A percentile compares a stretch with the other conserved stretches of the same genome.
These are phyloP conservation scores for Rallus crepitans DNA, from an alignment of 2,797 vertebrate species.

Conservation along the genomic window DNA sequence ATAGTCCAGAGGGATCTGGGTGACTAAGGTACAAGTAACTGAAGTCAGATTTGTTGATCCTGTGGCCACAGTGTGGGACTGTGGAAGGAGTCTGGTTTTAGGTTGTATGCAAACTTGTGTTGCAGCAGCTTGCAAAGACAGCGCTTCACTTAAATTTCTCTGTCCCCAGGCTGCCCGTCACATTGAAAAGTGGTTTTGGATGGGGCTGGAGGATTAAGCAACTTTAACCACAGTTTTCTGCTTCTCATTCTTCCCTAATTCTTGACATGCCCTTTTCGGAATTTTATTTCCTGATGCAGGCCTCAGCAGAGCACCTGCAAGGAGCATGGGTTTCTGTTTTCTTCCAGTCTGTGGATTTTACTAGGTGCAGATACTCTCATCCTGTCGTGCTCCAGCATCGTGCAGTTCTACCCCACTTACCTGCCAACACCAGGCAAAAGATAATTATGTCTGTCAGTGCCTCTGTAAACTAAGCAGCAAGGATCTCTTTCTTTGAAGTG, in stretches of 20 bases:
- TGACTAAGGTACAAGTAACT: background rate
- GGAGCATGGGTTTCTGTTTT: background rate
- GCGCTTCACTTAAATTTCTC: accelerated
- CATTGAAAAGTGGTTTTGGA: background rate
- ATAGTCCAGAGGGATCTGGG: background rate
- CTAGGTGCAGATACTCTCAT: background rate
- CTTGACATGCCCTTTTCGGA: background rate
- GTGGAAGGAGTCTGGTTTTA: background rate
- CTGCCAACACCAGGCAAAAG: background rate
- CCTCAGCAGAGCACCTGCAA: background rate
- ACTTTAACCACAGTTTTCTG: background rate
- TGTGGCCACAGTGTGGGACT: background rate
- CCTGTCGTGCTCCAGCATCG: background rate
- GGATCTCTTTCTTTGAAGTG: background rate
- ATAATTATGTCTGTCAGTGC: background rate
- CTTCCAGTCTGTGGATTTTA: background rate
- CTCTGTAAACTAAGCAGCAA: background rate
- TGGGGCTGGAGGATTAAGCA: background rate
- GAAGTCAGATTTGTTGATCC: background rate
- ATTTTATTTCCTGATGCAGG: background rate
- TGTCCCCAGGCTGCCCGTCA: background rate
- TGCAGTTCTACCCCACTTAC: background rate
- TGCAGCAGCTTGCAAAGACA: background rate
- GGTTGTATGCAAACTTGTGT: background rate
- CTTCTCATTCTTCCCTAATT: background rate